phyloP scores from a whole-genome alignment of 2,888 invertebrate species.

The Mermis nigrescens region DNA sequence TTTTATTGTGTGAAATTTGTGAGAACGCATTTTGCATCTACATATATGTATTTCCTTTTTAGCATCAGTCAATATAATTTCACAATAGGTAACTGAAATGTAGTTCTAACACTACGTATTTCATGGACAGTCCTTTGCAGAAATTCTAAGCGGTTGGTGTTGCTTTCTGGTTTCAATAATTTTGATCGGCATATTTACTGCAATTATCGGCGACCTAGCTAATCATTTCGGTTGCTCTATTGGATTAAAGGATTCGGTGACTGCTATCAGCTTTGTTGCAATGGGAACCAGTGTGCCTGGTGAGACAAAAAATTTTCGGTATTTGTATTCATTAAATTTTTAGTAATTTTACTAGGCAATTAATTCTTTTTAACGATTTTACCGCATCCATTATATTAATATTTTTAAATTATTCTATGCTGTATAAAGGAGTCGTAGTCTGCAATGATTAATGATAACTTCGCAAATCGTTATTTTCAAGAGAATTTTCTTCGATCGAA shows the following conservation, averaged over 20 bases:
- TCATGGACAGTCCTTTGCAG: conserved; percentile 38
- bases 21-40: no score
- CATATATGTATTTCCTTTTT: no score
- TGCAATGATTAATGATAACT: no score
- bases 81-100: conserved; percentile 76
- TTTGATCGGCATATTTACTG: conserved; percentile 80
- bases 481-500: no score
- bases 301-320: no score
- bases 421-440: no score
- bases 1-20: no score
- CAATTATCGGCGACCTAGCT: conserved; percentile 86
- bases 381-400: neutral
- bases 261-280: conserved; percentile 91
- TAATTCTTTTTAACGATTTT: no score
- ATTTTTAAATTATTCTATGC: no score
- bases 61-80: no score
- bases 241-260: conserved; percentile 85
- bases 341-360: neutral
- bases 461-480: no score
- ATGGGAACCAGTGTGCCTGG: conserved; percentile 96
- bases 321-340: conserved; percentile 11
- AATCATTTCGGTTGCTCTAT: conserved; percentile 93
- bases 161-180: conserved; percentile 80
- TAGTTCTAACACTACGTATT: no score
- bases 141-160: conserved; percentile 77